phyloP scores from a whole-genome alignment of 2,888 invertebrate species.

The Xestia c-nigrum region DNA sequence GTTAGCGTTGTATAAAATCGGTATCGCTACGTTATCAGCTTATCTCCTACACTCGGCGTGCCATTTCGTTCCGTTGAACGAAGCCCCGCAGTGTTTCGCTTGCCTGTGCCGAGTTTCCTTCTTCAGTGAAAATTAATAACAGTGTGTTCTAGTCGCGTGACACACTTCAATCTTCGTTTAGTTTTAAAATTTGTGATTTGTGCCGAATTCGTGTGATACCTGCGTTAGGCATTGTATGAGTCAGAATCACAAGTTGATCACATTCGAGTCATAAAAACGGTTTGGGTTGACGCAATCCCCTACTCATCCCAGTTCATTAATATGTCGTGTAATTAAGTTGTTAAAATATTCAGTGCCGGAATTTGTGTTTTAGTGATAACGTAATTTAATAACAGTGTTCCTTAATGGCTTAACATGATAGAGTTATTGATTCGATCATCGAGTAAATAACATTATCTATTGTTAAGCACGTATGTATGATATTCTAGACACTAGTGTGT shows the following conservation, averaged over 20 bases:
- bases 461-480: conserved; percentile 58
- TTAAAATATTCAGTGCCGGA: conserved; percentile 54
- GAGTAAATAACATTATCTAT: conserved; percentile 57
- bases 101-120: conserved; percentile 77
- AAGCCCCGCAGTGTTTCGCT: conserved; percentile 81
- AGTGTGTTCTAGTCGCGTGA: conserved; percentile 72
- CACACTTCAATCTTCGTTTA: conserved; percentile 59
- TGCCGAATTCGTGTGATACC: conserved; percentile 65
- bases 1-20: conserved; percentile 80
- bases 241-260: conserved; percentile 66
- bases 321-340: conserved; percentile 53
- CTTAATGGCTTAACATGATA: conserved; percentile 40
- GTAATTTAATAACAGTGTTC: conserved; percentile 63
- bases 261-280: conserved; percentile 64
- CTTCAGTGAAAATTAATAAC: conserved; percentile 70
- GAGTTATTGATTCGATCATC: conserved; percentile 64
- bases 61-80: conserved; percentile 82
- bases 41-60: conserved; percentile 85
- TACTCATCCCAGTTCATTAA: conserved; percentile 59
- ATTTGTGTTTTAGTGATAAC: conserved; percentile 55
- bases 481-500: conserved; percentile 76
- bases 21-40: conserved; percentile 88
- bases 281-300: conserved; percentile 65
- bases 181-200: conserved; percentile 64
- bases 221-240: conserved; percentile 71